phyloP scores from a whole-genome alignment of 1,140 invertebrate species.

The Orussus abietinus region DNA sequence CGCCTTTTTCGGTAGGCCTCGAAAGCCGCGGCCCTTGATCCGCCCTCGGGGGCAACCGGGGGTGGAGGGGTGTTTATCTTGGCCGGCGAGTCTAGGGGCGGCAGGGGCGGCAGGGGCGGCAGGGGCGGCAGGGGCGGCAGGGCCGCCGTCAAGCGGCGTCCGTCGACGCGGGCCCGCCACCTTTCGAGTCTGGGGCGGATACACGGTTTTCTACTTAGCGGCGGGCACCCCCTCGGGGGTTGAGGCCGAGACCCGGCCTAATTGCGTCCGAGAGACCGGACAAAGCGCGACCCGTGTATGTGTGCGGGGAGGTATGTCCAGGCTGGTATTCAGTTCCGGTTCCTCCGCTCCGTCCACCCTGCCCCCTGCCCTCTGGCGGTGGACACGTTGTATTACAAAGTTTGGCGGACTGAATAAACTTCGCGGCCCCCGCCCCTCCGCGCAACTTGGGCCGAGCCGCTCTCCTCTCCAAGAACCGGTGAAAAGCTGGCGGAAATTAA shows the following conservation, averaged over 20 bases:
- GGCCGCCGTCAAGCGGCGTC: conserved; percentile 1
- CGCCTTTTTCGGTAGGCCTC: too few species aligned
- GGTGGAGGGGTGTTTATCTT: neutral
- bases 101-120: neutral
- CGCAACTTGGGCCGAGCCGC: conserved; percentile 39
- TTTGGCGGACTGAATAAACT: conserved; percentile 55
- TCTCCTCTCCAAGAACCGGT: too few species aligned
- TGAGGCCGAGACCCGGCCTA: conserved; percentile 49
- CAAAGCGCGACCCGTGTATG: conserved; percentile 51
- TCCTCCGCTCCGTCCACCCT: conserved; percentile 19
- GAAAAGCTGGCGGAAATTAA: too few species aligned
- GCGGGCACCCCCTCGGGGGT: conserved; percentile 40
- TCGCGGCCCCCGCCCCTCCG: conserved; percentile 40
- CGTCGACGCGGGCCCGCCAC: conserved; percentile 9
- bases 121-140: conserved; percentile 7
- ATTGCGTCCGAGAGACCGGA: conserved; percentile 55
- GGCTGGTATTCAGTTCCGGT: conserved; percentile 44
- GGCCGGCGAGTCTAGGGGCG: conserved; percentile 2
- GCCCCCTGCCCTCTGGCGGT: conserved; percentile 49
- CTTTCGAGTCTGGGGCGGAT: conserved; percentile 32
- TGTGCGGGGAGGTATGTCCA: conserved; percentile 41
- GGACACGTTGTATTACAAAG: conserved; percentile 55
- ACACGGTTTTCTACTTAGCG: conserved; percentile 56
- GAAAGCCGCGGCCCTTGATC: too few species aligned
- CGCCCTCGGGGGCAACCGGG: too few species aligned